These are phyloP conservation scores for Drosophila mimica DNA, from an alignment of 2,888 invertebrate species.

Conservation along the genomic window DNA sequence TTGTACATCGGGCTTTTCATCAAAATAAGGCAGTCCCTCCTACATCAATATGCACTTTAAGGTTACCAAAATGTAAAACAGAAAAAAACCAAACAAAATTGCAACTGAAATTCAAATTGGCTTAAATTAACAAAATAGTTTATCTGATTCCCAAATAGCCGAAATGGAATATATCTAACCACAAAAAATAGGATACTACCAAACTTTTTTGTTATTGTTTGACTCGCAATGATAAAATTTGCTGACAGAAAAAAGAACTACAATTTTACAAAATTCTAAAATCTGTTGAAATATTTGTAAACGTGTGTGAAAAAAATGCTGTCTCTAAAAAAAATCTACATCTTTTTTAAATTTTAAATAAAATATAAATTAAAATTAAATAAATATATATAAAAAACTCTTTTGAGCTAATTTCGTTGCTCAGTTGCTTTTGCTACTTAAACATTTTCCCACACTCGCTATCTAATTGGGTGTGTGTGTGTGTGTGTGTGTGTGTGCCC, in stretches of 20 bases:
- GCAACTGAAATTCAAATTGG: neutral
- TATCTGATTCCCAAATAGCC: neutral
- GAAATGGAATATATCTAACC: neutral
- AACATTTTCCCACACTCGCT: neutral
- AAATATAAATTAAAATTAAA: neutral
- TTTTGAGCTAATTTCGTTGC: neutral
- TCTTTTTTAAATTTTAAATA: neutral
- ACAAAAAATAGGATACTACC: neutral
- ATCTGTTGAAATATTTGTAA: neutral
- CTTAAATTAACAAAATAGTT: neutral
- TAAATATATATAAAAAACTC: neutral
- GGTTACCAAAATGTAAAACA: neutral
- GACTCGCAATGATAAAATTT: neutral
- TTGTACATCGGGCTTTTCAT: neutral
- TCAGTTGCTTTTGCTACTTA: neutral
- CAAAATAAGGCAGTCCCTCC: neutral
- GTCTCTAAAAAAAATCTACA: neutral
- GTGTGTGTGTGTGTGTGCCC: slow-evolving; percentile 19
- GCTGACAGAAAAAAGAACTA: neutral
- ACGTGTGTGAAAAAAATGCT: neutral
- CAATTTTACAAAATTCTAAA: neutral
- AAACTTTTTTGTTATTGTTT: neutral
- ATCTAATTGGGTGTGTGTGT: neutral
- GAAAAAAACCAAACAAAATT: neutral
- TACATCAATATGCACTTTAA: neutral